phyloP scores from a whole-genome alignment of 1,140 invertebrate genomes.

The Drosophila arawakana region DNA sequence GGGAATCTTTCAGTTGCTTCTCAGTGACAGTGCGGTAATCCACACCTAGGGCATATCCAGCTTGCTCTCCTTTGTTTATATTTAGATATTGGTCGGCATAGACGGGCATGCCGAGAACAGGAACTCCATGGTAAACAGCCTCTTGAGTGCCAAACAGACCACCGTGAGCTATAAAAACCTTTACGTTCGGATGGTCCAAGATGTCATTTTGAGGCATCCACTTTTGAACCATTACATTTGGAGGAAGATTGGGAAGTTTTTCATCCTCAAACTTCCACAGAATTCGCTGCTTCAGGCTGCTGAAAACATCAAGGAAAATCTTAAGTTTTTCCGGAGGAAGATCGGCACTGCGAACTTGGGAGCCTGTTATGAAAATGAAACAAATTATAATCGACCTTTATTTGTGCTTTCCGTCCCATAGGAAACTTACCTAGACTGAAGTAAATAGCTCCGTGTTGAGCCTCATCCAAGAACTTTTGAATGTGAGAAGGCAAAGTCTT shows the following conservation, averaged over 20 bases:
- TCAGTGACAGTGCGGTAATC: slow-evolving; percentile 68
- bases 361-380: neutral
- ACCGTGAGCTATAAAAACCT: slow-evolving; percentile 87
- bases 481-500: slow-evolving; percentile 72
- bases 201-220: slow-evolving; percentile 89
- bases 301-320: slow-evolving; percentile 85
- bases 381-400: slow-evolving; percentile 16
- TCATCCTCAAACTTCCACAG: slow-evolving; percentile 87
- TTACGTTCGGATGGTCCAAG: slow-evolving; percentile 86
- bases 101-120: slow-evolving; percentile 87
- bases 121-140: slow-evolving; percentile 86
- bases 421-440: slow-evolving; percentile 85
- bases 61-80: slow-evolving; percentile 38
- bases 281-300: slow-evolving; percentile 85
- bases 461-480: slow-evolving; percentile 75
- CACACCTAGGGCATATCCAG: slow-evolving; percentile 48
- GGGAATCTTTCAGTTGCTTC: slow-evolving; percentile 72
- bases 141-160: slow-evolving; percentile 87
- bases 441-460: slow-evolving; percentile 86
- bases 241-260: slow-evolving; percentile 83
- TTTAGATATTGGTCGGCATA: slow-evolving; percentile 85
- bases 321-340: slow-evolving; percentile 67
- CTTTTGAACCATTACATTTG: slow-evolving; percentile 86
- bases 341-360: too few species aligned
- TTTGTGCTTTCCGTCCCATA: neutral